Conservation (phyloP, 2,888 invertebrate genomes). For the Dolichopus griseipennis region DNA sequence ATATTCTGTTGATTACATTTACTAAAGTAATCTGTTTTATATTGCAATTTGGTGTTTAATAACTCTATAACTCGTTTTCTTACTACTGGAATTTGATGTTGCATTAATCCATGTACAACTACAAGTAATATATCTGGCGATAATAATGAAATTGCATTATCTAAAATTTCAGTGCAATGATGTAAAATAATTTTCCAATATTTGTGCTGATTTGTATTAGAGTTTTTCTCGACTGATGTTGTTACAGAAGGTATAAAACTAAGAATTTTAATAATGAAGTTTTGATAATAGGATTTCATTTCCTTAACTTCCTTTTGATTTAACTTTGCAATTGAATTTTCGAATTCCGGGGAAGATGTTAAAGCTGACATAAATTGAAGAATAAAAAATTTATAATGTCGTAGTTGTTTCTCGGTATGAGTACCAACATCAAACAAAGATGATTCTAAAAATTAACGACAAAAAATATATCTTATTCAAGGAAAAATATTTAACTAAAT, state of each 20-base stretch:
- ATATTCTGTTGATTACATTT: slow-evolving; percentile 48
- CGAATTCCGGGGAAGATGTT: slow-evolving; percentile 58
- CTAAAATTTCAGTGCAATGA: slow-evolving; percentile 68
- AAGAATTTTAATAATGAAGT: slow-evolving; percentile 58
- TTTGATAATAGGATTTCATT: slow-evolving; percentile 58
- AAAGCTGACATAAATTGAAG: slow-evolving; percentile 65
- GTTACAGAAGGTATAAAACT: slow-evolving; percentile 59
- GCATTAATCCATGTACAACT: slow-evolving; percentile 64
- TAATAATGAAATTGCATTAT: slow-evolving; percentile 69
- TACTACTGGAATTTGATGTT: slow-evolving; percentile 61
- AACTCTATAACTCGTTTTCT: slow-evolving; percentile 76
- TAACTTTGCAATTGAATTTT: slow-evolving; percentile 54
- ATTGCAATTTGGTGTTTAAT: slow-evolving; percentile 69
- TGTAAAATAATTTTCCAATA: slow-evolving; percentile 78
- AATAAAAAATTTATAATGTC: slow-evolving; percentile 75
- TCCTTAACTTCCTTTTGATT: slow-evolving; percentile 42
- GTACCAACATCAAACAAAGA: slow-evolving; percentile 54
- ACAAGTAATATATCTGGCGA: slow-evolving; percentile 71
- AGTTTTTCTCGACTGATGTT: slow-evolving; percentile 52
- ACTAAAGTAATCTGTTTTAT: slow-evolving; percentile 53
- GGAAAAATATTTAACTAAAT: background rate
- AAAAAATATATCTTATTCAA: background rate
- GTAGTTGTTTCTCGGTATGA: slow-evolving; percentile 63
- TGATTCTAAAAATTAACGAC: background rate
- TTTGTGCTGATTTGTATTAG: slow-evolving; percentile 52